These are phyloP conservation scores for Vombatus ursinus DNA, from an alignment of 2,113 vertebrate species.

Conservation along the genomic window DNA sequence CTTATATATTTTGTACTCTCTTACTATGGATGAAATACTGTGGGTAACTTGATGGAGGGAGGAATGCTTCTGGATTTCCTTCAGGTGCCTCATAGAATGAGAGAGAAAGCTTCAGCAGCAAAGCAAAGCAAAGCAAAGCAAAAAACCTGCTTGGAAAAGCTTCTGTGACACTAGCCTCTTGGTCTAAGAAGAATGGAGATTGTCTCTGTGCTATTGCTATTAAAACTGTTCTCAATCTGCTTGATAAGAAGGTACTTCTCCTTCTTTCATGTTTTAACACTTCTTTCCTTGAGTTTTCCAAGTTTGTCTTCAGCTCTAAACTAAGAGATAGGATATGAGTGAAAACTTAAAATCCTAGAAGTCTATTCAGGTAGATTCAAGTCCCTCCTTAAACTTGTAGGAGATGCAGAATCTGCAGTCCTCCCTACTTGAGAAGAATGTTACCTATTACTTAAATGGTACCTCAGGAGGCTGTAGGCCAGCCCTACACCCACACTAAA, in stretches of 20 bases:
- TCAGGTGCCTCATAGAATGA: background rate
- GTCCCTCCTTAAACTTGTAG: background rate
- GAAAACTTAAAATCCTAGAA: background rate
- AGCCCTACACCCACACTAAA: background rate
- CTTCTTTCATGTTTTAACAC: background rate
- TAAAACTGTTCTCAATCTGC: background rate
- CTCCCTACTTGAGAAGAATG: background rate
- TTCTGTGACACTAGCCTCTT: background rate
- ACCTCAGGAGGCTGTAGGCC: too few species aligned
- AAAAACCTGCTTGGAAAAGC: background rate
- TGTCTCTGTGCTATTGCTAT: background rate
- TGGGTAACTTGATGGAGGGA: too few species aligned
- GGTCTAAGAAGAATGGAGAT: background rate
- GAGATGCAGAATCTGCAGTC: background rate
- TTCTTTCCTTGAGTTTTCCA: background rate
- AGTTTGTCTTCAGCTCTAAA: background rate
- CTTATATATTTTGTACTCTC: background rate
- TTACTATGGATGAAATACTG: background rate
- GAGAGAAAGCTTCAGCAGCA: background rate
- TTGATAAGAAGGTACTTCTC: background rate
- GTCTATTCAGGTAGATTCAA: background rate
- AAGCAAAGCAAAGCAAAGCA: too few species aligned
- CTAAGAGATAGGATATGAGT: background rate
- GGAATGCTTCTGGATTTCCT: too few species aligned
- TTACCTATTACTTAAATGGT: background rate